Conservation (phyloP, 2,113 vertebrate species). For the Percopsis transmontana region DNA sequence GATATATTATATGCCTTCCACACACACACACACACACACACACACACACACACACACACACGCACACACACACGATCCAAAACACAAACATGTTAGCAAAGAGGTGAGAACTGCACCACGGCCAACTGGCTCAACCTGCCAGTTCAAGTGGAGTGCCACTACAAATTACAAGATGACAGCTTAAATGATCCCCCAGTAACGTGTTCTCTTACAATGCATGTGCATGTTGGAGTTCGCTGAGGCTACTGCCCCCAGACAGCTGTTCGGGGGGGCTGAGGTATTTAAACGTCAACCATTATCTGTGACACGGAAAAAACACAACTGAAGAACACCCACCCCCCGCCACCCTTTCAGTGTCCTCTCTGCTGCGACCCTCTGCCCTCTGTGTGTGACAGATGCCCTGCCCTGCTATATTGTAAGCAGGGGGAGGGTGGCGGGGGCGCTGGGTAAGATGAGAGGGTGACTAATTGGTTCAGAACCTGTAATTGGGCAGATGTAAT, state of each 20-base stretch:
- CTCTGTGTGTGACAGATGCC: slow-evolving; percentile 67
- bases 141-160: slow-evolving; percentile 69
- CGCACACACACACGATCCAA: slow-evolving; percentile 6
- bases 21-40: slow-evolving; percentile 13
- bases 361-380: slow-evolving; percentile 28
- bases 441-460: slow-evolving; percentile 77
- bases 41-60: slow-evolving; percentile 12
- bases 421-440: slow-evolving; percentile 39
- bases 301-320: slow-evolving; percentile 20
- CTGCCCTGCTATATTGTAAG: slow-evolving; percentile 41
- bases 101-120: slow-evolving; percentile 60
- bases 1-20: slow-evolving; percentile 26
- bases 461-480: slow-evolving; percentile 80
- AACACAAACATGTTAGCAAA: slow-evolving; percentile 42
- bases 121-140: slow-evolving; percentile 67
- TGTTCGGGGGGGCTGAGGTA: slow-evolving; percentile 45
- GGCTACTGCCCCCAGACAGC: slow-evolving; percentile 52
- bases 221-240: slow-evolving; percentile 64
- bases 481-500: slow-evolving; percentile 78
- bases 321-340: slow-evolving; percentile 10
- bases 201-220: slow-evolving; percentile 57
- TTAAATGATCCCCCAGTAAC: slow-evolving; percentile 60
- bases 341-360: not conserved
- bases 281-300: slow-evolving; percentile 56
- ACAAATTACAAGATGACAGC: slow-evolving; percentile 73